Conservation (phyloP, 2,113 vertebrate genomes). For the Alosa alosa region DNA sequence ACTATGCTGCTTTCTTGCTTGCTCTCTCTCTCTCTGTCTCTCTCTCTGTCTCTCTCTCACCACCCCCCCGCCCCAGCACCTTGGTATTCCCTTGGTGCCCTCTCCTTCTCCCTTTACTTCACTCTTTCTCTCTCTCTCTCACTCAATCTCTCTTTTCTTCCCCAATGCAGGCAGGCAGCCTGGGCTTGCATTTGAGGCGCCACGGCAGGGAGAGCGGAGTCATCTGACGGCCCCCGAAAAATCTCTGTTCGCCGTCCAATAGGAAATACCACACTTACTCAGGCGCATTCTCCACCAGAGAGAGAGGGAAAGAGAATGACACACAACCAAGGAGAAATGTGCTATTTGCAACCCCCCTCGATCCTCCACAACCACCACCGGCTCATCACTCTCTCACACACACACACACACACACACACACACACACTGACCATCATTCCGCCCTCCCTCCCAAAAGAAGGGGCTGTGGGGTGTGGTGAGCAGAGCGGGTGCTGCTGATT, state of each 20-base stretch:
- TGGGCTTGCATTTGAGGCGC: conserved; percentile 65
- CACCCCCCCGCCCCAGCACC: not conserved
- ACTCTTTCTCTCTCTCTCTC: not conserved
- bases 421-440: not conserved
- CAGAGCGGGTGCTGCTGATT: not conserved
- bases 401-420: conserved; percentile 25
- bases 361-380: not conserved
- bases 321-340: not conserved
- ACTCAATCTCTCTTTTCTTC: not conserved
- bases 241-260: conserved; percentile 65
- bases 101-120: not conserved
- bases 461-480: not conserved
- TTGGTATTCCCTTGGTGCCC: not conserved
- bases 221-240: conserved; percentile 60
- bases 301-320: conserved; percentile 13
- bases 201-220: conserved; percentile 53
- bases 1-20: too few species aligned
- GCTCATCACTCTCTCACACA: not conserved
- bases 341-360: not conserved
- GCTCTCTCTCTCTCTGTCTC: too few species aligned
- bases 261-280: conserved; percentile 66
- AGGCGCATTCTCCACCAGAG: conserved; percentile 38
- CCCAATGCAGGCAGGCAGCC: conserved; percentile 44
- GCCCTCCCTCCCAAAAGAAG: not conserved
- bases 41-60: too few species aligned